Evolutionary conservation across 2,797 vertebrate species (phyloP).

Genomic region (Hemibagrus guttatus): DNA sequence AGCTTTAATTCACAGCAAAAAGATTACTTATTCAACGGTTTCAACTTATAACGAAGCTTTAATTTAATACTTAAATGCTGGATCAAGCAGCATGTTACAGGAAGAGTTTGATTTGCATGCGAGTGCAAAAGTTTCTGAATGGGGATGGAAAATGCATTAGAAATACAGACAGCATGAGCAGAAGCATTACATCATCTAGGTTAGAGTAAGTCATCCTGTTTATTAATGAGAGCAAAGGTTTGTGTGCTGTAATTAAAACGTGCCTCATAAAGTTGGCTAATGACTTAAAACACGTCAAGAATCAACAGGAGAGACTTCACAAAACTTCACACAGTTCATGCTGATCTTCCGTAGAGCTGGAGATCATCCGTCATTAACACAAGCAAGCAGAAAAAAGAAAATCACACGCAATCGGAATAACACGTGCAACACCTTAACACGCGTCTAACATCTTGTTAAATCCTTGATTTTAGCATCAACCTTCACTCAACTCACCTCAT

Average conservation of each 20-base stretch:
- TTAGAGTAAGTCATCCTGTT: not conserved
- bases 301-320: not conserved
- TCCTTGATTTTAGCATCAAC: not conserved
- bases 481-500: not conserved
- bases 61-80: not conserved
- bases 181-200: not conserved
- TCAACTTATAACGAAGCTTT: not conserved
- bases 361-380: not conserved
- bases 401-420: no score
- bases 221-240: not conserved
- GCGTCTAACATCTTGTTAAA: not conserved
- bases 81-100: not conserved
- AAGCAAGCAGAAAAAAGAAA: not conserved
- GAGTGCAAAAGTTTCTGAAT: no score
- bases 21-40: not conserved
- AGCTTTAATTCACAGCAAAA: constrained; percentile 18
- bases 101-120: no score
- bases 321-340: not conserved
- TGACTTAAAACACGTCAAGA: not conserved
- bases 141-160: not conserved
- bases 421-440: not conserved
- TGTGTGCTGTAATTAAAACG: no score
- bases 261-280: not conserved
- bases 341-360: not conserved
- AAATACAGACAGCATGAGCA: no score